A percentile compares a stretch with the other conserved stretches of the same genome.
These are phyloP conservation scores for Magallana nippona DNA, from an alignment of 2,888 invertebrate species.

Conservation along the genomic window DNA sequence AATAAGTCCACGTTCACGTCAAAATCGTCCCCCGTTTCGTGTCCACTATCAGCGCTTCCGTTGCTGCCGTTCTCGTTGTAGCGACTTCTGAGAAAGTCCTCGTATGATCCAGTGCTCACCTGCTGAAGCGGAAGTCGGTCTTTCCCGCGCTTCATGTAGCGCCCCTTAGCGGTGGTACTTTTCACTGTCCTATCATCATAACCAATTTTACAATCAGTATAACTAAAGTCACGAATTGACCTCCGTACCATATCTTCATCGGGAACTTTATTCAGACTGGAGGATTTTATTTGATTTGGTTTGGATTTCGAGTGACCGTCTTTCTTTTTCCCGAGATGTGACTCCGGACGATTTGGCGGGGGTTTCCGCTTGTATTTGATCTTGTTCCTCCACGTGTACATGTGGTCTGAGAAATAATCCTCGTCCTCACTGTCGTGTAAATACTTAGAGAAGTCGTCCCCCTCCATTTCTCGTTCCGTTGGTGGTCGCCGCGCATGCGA, in stretches of 20 bases:
- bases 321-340: slow-evolving; percentile 18
- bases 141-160: slow-evolving; percentile 63
- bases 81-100: slow-evolving; percentile 61
- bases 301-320: slow-evolving; percentile 12
- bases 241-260: slow-evolving; percentile 54
- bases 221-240: slow-evolving; percentile 62
- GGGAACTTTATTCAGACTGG: slow-evolving; percentile 27
- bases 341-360: slow-evolving; percentile 13
- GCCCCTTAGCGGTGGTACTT: slow-evolving; percentile 64
- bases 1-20: slow-evolving; percentile 39
- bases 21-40: slow-evolving; percentile 42
- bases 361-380: slow-evolving; percentile 37
- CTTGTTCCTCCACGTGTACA: slow-evolving; percentile 49
- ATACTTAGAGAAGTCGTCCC: slow-evolving; percentile 62
- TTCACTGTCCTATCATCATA: slow-evolving; percentile 62
- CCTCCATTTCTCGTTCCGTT: slow-evolving; percentile 50
- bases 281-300: slow-evolving; percentile 32
- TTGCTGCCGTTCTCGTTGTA: slow-evolving; percentile 49
- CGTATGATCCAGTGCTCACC: slow-evolving; percentile 54
- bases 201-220: slow-evolving; percentile 63
- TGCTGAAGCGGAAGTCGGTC: slow-evolving; percentile 50
- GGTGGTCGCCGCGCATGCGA: background rate
- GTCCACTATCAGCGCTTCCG: slow-evolving; percentile 46
- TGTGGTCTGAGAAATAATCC: slow-evolving; percentile 51
- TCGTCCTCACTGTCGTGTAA: slow-evolving; percentile 60